These are phyloP conservation scores for Xylota segnis DNA, from an alignment of 2,888 invertebrate species.

Conservation along the genomic window DNA sequence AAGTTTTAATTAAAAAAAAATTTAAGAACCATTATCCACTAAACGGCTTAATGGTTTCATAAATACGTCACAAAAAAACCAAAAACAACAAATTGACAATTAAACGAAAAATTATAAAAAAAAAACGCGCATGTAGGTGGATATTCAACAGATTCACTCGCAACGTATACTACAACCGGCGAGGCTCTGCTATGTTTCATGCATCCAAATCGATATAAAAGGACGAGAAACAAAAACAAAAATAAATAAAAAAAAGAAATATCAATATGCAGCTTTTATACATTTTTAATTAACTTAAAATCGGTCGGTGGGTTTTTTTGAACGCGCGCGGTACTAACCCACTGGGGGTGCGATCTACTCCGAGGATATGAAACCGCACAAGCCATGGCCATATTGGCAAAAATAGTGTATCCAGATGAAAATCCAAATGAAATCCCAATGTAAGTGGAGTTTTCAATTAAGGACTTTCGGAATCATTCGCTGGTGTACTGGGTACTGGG, in stretches of 20 bases:
- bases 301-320: slow-evolving; percentile 30
- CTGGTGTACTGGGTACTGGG: slow-evolving; percentile 2
- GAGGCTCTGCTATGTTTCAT: neutral
- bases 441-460: slow-evolving; percentile 76
- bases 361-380: slow-evolving; percentile 47
- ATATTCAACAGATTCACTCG: slow-evolving; percentile 6
- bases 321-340: slow-evolving; percentile 29
- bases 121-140: neutral
- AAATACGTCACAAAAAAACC: neutral
- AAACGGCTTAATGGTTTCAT: neutral
- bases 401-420: slow-evolving; percentile 62
- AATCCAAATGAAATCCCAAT: slow-evolving; percentile 72
- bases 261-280: slow-evolving; percentile 46
- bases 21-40: neutral
- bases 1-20: neutral
- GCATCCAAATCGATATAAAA: slow-evolving; percentile 10
- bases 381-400: slow-evolving; percentile 62
- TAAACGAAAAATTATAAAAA: neutral
- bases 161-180: neutral
- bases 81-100: neutral
- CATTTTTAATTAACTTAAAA: slow-evolving; percentile 72
- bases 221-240: neutral
- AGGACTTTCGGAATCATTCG: slow-evolving; percentile 70
- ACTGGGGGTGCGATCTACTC: neutral
- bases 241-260: neutral